Conservation (phyloP, 2,888 invertebrate species). For the Dasypogon diadema region DNA sequence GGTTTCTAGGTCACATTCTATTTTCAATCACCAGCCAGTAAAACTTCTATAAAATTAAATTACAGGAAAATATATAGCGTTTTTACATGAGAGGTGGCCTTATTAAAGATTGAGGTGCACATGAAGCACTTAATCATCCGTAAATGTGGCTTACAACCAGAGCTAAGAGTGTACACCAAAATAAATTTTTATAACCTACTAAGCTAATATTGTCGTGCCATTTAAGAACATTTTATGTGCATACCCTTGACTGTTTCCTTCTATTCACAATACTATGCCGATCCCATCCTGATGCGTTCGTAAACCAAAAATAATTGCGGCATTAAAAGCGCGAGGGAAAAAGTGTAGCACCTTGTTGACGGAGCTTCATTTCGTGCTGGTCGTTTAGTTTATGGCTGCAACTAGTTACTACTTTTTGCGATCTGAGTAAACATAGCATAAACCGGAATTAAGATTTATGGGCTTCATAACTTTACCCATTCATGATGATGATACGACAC, state of each 20-base stretch:
- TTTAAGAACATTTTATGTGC: background rate
- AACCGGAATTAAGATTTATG: constrained; percentile 33
- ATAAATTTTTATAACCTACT: background rate
- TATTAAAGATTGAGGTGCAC: constrained; percentile 1
- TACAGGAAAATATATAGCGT: background rate
- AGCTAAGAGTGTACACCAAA: background rate
- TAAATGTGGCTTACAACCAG: constrained; percentile 13
- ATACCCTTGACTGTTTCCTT: background rate
- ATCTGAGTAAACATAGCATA: background rate
- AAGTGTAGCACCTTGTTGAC: background rate
- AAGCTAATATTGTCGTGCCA: background rate
- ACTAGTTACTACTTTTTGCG: background rate
- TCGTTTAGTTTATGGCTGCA: background rate
- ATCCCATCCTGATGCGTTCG: background rate
- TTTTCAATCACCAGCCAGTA: too few species aligned
- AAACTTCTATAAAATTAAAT: background rate
- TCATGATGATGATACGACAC: constrained; percentile 14
- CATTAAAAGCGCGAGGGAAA: background rate
- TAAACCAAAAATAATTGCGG: constrained; percentile 7
- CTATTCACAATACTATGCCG: background rate
- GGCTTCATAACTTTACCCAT: constrained; percentile 15
- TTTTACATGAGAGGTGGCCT: background rate
- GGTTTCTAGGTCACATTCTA: too few species aligned
- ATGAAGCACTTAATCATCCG: constrained; percentile 23
- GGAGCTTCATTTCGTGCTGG: background rate